phyloP scores from a whole-genome alignment of 2,797 vertebrate genomes.

The Chloroceryle amazona region DNA sequence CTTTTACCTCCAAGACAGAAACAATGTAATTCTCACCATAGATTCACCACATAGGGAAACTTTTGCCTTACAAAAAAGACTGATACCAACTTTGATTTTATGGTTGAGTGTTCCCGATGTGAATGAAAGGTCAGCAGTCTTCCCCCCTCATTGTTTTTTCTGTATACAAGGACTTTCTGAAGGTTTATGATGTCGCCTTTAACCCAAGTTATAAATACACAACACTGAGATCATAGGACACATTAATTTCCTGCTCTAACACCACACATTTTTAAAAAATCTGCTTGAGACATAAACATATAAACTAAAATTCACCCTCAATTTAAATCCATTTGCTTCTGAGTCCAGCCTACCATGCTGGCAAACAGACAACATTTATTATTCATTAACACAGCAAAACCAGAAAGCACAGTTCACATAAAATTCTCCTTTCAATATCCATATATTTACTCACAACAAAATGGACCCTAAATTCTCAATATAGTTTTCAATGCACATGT shows the following conservation, averaged over 20 bases:
- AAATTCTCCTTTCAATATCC: background rate
- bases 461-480: background rate
- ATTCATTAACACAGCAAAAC: background rate
- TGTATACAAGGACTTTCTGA: constrained; percentile 67
- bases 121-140: constrained; percentile 61
- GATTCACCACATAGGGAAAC: background rate
- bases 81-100: constrained; percentile 59
- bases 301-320: background rate
- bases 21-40: background rate
- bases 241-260: constrained; percentile 63
- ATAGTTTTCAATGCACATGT: background rate
- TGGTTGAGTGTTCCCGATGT: constrained; percentile 56
- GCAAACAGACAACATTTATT: background rate
- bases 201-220: constrained; percentile 64
- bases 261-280: constrained; percentile 12
- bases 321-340: constrained; percentile 2
- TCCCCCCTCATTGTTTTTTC: constrained; percentile 69
- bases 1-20: background rate
- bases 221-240: constrained; percentile 49
- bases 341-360: background rate
- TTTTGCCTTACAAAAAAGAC: constrained; percentile 47
- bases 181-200: constrained; percentile 70
- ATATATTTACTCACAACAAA: background rate
- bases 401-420: background rate
- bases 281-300: background rate